phyloP scores from a whole-genome alignment of 2,113 vertebrate species.

The Baryphthengus martii region DNA sequence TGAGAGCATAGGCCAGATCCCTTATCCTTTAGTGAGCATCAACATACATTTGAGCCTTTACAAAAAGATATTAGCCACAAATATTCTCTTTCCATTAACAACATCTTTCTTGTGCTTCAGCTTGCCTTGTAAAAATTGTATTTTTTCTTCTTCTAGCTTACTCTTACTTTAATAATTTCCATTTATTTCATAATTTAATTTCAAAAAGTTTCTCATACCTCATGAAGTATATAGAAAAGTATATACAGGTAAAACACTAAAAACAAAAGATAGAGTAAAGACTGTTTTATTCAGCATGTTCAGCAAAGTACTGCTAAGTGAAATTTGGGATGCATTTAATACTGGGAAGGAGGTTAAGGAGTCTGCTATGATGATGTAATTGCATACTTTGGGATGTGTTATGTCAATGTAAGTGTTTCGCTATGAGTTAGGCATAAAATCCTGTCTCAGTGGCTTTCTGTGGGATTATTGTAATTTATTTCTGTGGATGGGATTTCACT shows the following conservation, averaged over 20 bases:
- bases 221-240: background rate
- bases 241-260: background rate
- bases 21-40: background rate
- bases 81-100: background rate
- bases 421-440: background rate
- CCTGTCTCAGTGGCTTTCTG: background rate
- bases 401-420: background rate
- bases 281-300: background rate
- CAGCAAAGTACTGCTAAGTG: background rate
- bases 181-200: background rate
- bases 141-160: background rate
- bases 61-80: background rate
- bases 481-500: background rate
- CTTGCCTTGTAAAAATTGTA: background rate
- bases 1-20: background rate
- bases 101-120: background rate
- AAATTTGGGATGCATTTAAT: background rate
- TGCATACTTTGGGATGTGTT: accelerated
- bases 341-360: background rate
- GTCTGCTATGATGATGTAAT: background rate
- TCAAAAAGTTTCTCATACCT: background rate
- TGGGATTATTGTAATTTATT: background rate
- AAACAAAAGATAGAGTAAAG: background rate
- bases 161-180: accelerated
- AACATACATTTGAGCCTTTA: background rate